phyloP scores from a whole-genome alignment of 2,797 vertebrate species.

The Aeoliscus strigatus region DNA sequence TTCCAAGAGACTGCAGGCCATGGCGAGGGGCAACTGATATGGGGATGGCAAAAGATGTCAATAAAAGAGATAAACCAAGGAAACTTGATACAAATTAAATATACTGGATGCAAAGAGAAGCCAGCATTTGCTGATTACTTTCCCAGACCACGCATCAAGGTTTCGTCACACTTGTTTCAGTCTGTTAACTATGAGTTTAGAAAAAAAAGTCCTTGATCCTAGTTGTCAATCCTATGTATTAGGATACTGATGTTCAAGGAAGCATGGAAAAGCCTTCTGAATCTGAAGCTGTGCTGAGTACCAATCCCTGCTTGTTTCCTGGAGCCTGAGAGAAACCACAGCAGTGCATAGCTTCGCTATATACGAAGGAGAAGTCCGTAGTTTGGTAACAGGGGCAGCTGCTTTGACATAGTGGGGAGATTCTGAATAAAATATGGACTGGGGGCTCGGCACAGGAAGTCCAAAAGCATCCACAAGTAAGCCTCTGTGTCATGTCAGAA shows the following conservation, averaged over 20 bases:
- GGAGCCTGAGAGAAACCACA: constrained; percentile 27
- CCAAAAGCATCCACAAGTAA: constrained; percentile 61
- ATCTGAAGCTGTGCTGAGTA: constrained; percentile 31
- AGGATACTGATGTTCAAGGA: constrained; percentile 19
- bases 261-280: constrained; percentile 12
- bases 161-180: constrained; percentile 5
- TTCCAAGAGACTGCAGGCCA: constrained; percentile 98
- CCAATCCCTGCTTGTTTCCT: constrained; percentile 46
- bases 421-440: constrained; percentile 67
- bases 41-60: constrained; percentile 23
- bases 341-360: constrained; percentile 25
- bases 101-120: constrained; percentile 2
- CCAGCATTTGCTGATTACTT: constrained; percentile 3
- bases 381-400: constrained; percentile 49
- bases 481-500: constrained; percentile 54
- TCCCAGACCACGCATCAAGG: constrained; percentile 15
- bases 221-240: constrained; percentile 7
- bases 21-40: constrained; percentile 88
- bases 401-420: constrained; percentile 46
- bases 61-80: constrained; percentile 40
- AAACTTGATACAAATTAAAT: constrained; percentile 40
- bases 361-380: constrained; percentile 17
- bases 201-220: not conserved
- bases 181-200: constrained; percentile 7
- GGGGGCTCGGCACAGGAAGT: constrained; percentile 38